Conservation (phyloP, 2,888 invertebrate species). For the Crematogaster levior region DNA sequence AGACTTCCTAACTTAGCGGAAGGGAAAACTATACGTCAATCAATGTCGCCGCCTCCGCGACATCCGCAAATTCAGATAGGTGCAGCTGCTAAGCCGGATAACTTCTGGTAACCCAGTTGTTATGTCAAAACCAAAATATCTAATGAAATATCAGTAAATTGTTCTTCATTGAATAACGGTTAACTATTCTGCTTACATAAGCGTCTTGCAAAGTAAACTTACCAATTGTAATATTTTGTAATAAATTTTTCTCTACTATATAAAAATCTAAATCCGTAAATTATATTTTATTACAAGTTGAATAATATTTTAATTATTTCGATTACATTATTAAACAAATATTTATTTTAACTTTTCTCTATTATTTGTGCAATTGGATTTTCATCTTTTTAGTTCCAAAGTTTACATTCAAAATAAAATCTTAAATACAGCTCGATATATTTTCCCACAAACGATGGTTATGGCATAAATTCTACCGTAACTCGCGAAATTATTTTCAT, state of each 20-base stretch:
- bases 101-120: constrained; percentile 52
- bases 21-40: constrained; percentile 71
- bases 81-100: constrained; percentile 54
- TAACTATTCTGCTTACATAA: constrained; percentile 12
- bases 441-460: not conserved
- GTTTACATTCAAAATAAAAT: constrained; percentile 30
- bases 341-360: not conserved
- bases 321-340: not conserved
- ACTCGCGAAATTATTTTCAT: constrained; percentile 17
- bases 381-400: not conserved
- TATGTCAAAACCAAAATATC: constrained; percentile 37
- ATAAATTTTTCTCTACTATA: not conserved
- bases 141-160: constrained; percentile 35
- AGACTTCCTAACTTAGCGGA: constrained; percentile 62
- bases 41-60: constrained; percentile 61
- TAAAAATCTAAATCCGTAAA: not conserved
- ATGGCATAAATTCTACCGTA: not conserved
- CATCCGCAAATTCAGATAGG: constrained; percentile 55
- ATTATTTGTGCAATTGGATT: not conserved
- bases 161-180: constrained; percentile 33
- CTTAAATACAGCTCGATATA: not conserved
- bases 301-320: constrained; percentile 2
- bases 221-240: not conserved
- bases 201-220: not conserved
- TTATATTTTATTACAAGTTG: not conserved